phyloP scores from a whole-genome alignment of 1,140 invertebrate genomes.

The Augochlora pura region DNA sequence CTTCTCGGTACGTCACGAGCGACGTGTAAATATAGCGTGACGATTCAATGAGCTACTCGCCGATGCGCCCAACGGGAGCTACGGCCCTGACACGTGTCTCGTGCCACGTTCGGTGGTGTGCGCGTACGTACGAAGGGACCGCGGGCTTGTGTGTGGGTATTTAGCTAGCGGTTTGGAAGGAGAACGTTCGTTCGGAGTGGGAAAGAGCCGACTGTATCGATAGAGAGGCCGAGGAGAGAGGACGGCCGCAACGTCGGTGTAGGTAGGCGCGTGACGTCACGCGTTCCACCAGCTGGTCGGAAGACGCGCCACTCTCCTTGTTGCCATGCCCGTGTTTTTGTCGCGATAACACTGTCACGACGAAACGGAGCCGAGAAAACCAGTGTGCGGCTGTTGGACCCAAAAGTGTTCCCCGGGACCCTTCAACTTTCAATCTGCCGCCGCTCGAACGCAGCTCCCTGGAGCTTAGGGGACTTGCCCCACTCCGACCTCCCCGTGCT shows the following conservation, averaged over 20 bases:
- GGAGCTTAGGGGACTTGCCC: not conserved
- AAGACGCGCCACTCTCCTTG: conserved; percentile 49
- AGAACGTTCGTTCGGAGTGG: not conserved
- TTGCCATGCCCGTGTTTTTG: conserved; percentile 58
- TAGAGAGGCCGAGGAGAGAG: conserved; percentile 26
- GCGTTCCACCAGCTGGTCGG: conserved; percentile 61
- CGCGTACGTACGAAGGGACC: not conserved
- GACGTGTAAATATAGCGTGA: conserved; percentile 22
- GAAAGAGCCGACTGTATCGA: conserved; percentile 21
- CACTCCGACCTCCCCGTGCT: not conserved
- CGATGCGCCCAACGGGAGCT: not conserved
- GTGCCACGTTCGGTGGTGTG: conserved; percentile 34
- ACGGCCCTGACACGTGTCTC: conserved; percentile 44
- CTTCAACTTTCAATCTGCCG: not conserved
- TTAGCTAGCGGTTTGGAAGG: not conserved
- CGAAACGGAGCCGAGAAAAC: not conserved
- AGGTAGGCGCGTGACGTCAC: conserved; percentile 60
- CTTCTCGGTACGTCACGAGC: not conserved
- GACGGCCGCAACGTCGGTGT: conserved; percentile 19
- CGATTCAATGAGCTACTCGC: not conserved
- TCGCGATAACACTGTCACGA: not conserved
- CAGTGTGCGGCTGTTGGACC: not conserved
- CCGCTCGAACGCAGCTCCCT: not conserved
- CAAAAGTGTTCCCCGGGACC: conserved; percentile 16
- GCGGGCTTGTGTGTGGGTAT: not conserved